Conservation (phyloP, 2,888 invertebrate species). For the Eumerus sabulonum region DNA sequence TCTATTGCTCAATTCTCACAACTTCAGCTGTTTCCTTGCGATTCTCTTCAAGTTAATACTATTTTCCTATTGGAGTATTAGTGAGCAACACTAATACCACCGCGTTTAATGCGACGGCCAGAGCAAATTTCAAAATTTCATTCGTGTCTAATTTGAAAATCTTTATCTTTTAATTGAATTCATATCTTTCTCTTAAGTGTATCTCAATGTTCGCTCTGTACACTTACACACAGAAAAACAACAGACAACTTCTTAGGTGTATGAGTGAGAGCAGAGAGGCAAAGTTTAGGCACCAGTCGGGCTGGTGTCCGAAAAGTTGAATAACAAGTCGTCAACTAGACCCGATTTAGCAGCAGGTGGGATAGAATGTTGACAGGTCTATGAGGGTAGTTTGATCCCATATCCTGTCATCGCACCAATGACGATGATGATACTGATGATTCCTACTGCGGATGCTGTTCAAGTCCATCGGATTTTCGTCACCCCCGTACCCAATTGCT, state of each 20-base stretch:
- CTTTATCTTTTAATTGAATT: background rate
- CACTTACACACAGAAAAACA: background rate
- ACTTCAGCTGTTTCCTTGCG: slow-evolving; percentile 5
- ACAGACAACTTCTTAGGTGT: too few species aligned
- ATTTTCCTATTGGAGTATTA: slow-evolving; percentile 20
- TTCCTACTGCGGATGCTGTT: too few species aligned
- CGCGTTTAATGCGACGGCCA: background rate
- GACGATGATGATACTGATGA: too few species aligned
- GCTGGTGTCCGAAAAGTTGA: slow-evolving; percentile 39
- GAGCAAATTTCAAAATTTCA: background rate
- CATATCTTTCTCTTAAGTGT: slow-evolving; percentile 51
- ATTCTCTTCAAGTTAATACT: slow-evolving; percentile 29
- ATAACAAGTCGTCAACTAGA: slow-evolving; percentile 35
- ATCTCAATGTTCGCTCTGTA: background rate
- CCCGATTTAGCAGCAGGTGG: slow-evolving; percentile 45
- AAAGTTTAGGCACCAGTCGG: slow-evolving; percentile 18
- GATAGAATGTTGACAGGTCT: slow-evolving; percentile 15
- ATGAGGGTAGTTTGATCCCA: too few species aligned
- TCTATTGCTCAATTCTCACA: slow-evolving; percentile 40
- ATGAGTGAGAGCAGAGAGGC: too few species aligned
- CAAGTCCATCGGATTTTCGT: too few species aligned
- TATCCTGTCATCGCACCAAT: too few species aligned
- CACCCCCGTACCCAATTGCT: too few species aligned
- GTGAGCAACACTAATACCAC: slow-evolving; percentile 49
- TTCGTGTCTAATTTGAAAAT: slow-evolving; percentile 14